Conservation (phyloP, 2,888 invertebrate genomes). For the Drosophila paramelanica region DNA sequence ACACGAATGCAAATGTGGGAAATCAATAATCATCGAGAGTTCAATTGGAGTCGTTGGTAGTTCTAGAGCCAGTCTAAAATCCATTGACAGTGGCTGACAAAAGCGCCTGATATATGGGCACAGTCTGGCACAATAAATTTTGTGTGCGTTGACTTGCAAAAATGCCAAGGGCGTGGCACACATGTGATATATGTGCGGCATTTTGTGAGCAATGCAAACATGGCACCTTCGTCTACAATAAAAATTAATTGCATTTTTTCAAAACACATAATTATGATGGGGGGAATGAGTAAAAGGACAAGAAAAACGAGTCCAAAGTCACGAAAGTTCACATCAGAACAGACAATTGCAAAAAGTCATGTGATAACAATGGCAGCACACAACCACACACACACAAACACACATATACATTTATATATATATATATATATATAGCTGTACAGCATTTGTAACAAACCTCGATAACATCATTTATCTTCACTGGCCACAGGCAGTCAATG, state of each 20-base stretch:
- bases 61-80: conserved; percentile 22
- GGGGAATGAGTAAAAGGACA: conserved; percentile 13
- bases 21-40: conserved; percentile 74
- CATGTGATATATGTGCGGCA: conserved; percentile 72
- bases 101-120: conserved; percentile 69
- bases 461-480: conserved; percentile 76
- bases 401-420: conserved; percentile 3
- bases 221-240: conserved; percentile 66
- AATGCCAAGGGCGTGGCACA: conserved; percentile 29
- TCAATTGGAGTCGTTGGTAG: conserved; percentile 55
- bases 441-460: conserved; percentile 28
- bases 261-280: conserved; percentile 65
- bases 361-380: conserved; percentile 35
- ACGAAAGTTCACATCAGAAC: conserved; percentile 27
- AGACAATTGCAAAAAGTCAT: conserved; percentile 67
- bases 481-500: conserved; percentile 34
- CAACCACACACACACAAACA: conserved; percentile 11
- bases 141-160: conserved; percentile 61
- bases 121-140: conserved; percentile 72
- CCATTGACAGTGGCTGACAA: conserved; percentile 62
- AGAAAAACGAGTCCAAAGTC: conserved; percentile 43
- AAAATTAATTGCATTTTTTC: conserved; percentile 71
- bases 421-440: conserved; percentile 4
- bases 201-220: conserved; percentile 68
- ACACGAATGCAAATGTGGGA: conserved; percentile 19